phyloP scores from a whole-genome alignment of 2,888 invertebrate species.

The Troides helena region DNA sequence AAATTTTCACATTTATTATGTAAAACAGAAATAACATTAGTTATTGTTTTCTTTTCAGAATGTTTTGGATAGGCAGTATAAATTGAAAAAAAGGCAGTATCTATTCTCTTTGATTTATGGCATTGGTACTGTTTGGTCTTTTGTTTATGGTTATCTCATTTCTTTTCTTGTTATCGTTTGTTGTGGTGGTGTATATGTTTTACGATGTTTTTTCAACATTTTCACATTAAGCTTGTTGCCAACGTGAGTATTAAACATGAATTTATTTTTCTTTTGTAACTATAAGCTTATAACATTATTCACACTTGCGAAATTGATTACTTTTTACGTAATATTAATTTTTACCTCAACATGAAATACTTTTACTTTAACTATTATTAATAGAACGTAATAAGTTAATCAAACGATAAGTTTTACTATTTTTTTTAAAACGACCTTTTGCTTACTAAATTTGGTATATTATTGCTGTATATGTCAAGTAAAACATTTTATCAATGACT shows the following conservation, averaged over 20 bases:
- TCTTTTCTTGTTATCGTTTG: slow-evolving; percentile 14
- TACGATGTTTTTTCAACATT: slow-evolving; percentile 26
- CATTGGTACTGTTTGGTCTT: neutral
- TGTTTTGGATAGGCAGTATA: neutral
- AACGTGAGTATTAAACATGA: slow-evolving; percentile 18
- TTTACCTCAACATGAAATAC: neutral
- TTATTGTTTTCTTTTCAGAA: too few relatives aligned
- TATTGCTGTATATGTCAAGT: too few relatives aligned
- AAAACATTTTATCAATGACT: too few relatives aligned
- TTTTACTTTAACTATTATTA: neutral
- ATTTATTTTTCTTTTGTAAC: neutral
- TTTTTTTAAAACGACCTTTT: too few relatives aligned
- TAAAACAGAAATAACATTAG: too few relatives aligned
- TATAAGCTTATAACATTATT: neutral
- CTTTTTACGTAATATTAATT: neutral
- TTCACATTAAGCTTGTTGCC: slow-evolving; percentile 6
- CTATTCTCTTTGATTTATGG: neutral
- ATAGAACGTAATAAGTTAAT: neutral
- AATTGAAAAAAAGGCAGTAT: too few relatives aligned
- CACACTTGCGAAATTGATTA: neutral
- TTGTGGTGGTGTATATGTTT: slow-evolving; percentile 19
- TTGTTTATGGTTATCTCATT: neutral
- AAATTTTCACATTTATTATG: too few relatives aligned
- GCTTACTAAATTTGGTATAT: too few relatives aligned
- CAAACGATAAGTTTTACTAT: too few relatives aligned